A percentile compares a stretch with the other conserved stretches of the same genome.
phyloP scores from a whole-genome alignment of 2,797 vertebrate species.

The Nasua narica region DNA sequence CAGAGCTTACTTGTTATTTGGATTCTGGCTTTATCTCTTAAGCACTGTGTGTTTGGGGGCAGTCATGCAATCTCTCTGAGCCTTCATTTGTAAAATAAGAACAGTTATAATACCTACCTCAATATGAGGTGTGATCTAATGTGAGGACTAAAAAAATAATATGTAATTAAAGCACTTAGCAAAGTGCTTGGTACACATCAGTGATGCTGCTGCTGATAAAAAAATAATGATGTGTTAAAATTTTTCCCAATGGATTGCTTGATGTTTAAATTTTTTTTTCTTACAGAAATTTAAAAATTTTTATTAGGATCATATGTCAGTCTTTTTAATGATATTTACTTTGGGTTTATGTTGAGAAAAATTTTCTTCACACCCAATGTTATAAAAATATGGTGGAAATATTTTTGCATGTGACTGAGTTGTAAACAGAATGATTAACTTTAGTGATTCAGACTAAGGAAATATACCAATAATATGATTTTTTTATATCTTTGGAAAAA shows the following conservation, averaged over 20 bases:
- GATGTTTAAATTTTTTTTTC: slow-evolving; percentile 3
- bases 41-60: neutral
- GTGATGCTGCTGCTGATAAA: neutral
- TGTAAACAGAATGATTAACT: slow-evolving; percentile 23
- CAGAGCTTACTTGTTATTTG: neutral
- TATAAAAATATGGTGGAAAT: slow-evolving; percentile 8
- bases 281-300: neutral
- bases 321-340: slow-evolving; percentile 25
- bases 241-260: neutral
- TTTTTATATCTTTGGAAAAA: neutral
- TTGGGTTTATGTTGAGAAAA: slow-evolving; percentile 35
- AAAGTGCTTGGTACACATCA: neutral
- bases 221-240: neutral
- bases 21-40: neutral
- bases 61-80: neutral
- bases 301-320: neutral
- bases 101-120: neutral
- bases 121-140: neutral
- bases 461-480: neutral
- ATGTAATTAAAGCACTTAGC: neutral
- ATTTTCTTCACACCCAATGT: neutral
- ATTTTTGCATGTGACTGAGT: neutral
- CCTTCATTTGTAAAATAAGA: slow-evolving; percentile 8
- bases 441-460: slow-evolving; percentile 5
- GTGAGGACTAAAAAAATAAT: neutral